A percentile compares a stretch with the other conserved stretches of the same genome.
phyloP scores from a whole-genome alignment of 2,113 vertebrate genomes.

The Podarcis raffonei region DNA sequence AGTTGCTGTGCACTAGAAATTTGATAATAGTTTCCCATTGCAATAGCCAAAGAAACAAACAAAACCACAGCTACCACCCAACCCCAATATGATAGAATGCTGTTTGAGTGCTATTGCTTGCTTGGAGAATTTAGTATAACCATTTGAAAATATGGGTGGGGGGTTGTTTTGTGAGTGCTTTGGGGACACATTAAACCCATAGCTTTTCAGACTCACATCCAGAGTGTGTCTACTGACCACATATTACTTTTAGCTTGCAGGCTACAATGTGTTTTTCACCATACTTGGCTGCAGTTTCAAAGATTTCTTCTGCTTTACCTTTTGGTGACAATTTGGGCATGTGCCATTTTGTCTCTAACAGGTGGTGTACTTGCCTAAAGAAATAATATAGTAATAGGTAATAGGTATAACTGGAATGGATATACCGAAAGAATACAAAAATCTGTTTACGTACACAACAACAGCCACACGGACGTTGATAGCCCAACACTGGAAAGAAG shows the following conservation, averaged over 20 bases:
- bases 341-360: constrained; percentile 18
- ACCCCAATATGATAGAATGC: fast-evolving
- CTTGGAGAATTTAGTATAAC: neutral
- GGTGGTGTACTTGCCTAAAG: neutral
- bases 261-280: constrained; percentile 17
- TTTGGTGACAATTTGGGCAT: constrained; percentile 32
- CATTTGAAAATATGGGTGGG: neutral
- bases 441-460: too few species aligned
- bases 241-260: neutral
- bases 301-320: constrained; percentile 29
- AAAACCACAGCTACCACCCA: neutral
- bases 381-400: neutral
- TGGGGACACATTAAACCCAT: neutral
- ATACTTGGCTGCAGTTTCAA: constrained; percentile 19
- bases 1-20: constrained; percentile 21
- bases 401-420: too few species aligned
- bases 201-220: constrained; percentile 18
- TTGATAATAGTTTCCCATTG: neutral
- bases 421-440: too few species aligned
- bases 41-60: neutral
- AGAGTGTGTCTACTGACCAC: neutral
- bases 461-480: too few species aligned
- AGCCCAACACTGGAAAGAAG: too few species aligned
- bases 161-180: neutral
- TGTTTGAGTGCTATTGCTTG: neutral